phyloP scores from a whole-genome alignment of 2,113 vertebrate species.

The Zeus faber region DNA sequence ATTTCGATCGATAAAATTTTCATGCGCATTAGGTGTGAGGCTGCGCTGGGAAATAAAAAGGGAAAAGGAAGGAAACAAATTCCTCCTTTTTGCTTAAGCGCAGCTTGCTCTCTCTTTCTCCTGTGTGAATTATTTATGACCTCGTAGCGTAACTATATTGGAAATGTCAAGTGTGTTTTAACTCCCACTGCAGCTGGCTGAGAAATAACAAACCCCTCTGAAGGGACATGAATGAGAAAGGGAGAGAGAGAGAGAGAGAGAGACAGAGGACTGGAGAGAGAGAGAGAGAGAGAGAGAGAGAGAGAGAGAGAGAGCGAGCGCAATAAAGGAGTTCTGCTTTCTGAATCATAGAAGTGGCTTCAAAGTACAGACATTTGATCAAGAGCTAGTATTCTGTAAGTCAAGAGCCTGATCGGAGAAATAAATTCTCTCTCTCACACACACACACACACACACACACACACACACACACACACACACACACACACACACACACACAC shows the following conservation, averaged over 20 bases:
- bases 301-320: background rate
- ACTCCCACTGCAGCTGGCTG: conserved; percentile 41
- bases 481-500: background rate
- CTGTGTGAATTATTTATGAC: conserved; percentile 66
- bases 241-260: background rate
- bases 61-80: conserved; percentile 18
- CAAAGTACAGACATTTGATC: conserved; percentile 23
- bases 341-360: conserved; percentile 11
- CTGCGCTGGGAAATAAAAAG: conserved; percentile 7
- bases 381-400: conserved; percentile 6
- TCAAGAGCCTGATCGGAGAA: background rate
- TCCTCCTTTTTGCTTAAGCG: conserved; percentile 19
- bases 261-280: background rate
- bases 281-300: background rate
- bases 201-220: conserved; percentile 32
- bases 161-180: conserved; percentile 60
- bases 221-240: conserved; percentile 9
- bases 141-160: conserved; percentile 44
- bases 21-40: conserved; percentile 11
- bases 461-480: background rate
- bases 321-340: background rate
- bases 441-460: background rate
- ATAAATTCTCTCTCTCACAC: background rate
- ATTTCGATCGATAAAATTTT: conserved; percentile 32
- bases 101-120: conserved; percentile 21